Conservation (phyloP, 2,888 invertebrate genomes). For the Scaeva pyrastri region DNA sequence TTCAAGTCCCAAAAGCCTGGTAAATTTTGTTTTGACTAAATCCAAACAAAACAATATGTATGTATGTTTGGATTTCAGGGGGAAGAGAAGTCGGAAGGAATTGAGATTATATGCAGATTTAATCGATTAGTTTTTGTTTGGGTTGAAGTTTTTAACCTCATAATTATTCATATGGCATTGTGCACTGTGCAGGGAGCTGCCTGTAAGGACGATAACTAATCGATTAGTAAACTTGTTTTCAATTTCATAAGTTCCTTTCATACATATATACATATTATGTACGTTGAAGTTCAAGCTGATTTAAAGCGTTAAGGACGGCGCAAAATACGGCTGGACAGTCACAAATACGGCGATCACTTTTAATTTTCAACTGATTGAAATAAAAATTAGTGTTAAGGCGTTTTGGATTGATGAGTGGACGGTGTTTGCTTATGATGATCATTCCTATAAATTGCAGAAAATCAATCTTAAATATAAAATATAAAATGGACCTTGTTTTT, state of each 20-base stretch:
- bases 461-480: too few relatives aligned
- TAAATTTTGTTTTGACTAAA: constrained; percentile 17
- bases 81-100: neutral
- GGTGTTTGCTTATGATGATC: too few relatives aligned
- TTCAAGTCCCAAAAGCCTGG: neutral
- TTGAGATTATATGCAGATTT: neutral
- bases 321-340: too few relatives aligned
- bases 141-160: constrained; percentile 22
- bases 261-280: too few relatives aligned
- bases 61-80: neutral
- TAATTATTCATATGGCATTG: constrained; percentile 27
- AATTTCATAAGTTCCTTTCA: neutral
- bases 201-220: constrained; percentile 11
- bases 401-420: too few relatives aligned
- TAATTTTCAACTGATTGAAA: too few relatives aligned
- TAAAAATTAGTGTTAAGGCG: too few relatives aligned
- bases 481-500: too few relatives aligned
- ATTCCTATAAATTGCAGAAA: too few relatives aligned
- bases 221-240: constrained; percentile 12
- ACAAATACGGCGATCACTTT: too few relatives aligned
- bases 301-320: neutral
- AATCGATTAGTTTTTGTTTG: constrained; percentile 34
- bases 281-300: neutral
- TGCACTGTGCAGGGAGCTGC: too few relatives aligned
- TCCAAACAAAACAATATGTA: too few relatives aligned